Evolutionary conservation across 1,140 invertebrate species (phyloP), one percentile per base, ranked within the genome.

Genomic region (Muscidifurax raptorellus): DNA sequence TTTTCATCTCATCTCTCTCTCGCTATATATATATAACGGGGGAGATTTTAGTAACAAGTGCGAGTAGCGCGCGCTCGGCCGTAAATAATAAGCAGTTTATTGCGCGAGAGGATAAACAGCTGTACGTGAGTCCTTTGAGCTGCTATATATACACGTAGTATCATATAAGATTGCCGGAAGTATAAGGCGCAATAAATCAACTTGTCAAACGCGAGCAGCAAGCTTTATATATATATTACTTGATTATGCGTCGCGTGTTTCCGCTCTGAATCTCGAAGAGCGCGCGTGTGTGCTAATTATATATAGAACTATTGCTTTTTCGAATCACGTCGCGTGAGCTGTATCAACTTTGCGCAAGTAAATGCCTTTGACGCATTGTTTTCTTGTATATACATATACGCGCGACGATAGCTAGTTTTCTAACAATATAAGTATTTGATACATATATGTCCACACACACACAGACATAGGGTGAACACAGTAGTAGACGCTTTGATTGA

Each of bases 11-110:
- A 12, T 22, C 15, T 28, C 12, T 72, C 0, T 52, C 30, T 27
- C 18, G n/a, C 66, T 32, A 2, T 40, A 36, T 36, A 40, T 9
- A 10, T 40, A 40, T n/a, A n/a, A n/a, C 36, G 7, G 7, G 36
- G 1, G 32, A 80, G 18, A 47, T 72, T 71, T 28, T 10, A 47
- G 15, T 36, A 78, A 66, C 36, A 80, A 72, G 66, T 32, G 18
- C 32, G 6, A 4, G 71, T 5, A 72, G 66, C 22, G 18, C 32
- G 6, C 13, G 71, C 15, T 12, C 15, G n/a, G 10, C 40, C 1
- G 40, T 71, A 71, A 80, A 80, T 80, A 80, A 80, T 80, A 47
- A 80, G 67, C 69, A n/a, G n/a, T 69, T 66, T 79, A 36, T 12
- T 79, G 47, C n/a, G 15, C 27, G 15, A 15, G 25, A 28, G 15